Conservation (phyloP, 2,797 vertebrate species). For the Alectoris magna region DNA sequence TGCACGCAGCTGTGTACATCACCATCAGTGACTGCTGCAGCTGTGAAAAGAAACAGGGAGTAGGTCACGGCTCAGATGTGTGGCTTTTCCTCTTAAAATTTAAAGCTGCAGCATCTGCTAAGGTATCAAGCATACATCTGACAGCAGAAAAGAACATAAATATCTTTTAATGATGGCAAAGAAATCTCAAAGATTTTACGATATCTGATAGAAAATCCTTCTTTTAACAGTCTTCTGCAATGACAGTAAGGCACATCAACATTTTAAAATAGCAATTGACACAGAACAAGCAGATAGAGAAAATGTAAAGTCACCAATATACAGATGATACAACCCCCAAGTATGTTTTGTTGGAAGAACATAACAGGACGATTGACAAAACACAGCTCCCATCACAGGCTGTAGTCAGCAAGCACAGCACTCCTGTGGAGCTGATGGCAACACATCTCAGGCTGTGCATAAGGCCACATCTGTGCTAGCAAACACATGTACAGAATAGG, state of each 20-base stretch:
- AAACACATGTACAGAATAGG: neutral
- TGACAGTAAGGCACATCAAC: neutral
- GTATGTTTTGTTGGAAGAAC: neutral
- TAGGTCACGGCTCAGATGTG: neutral
- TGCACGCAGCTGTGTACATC: fast-evolving
- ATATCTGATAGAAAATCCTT: constrained; percentile 1
- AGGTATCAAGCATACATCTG: neutral
- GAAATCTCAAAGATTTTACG: neutral
- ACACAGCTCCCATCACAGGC: neutral
- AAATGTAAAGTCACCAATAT: neutral
- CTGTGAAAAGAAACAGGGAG: neutral
- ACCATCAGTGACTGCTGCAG: fast-evolving
- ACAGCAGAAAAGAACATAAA: neutral
- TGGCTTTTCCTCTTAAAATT: neutral
- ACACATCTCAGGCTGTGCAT: neutral
- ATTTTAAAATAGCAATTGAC: neutral
- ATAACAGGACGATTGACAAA: neutral
- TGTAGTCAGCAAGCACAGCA: neutral
- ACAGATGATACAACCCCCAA: neutral
- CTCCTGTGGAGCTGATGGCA: neutral
- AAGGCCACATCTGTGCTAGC: neutral
- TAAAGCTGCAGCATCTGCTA: neutral
- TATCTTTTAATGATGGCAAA: constrained; percentile 50
- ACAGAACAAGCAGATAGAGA: neutral
- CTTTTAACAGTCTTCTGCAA: neutral